Evolutionary conservation across 2,888 invertebrate genomes (phyloP).

Genomic region (Poecilobothrus nobilitatus): DNA sequence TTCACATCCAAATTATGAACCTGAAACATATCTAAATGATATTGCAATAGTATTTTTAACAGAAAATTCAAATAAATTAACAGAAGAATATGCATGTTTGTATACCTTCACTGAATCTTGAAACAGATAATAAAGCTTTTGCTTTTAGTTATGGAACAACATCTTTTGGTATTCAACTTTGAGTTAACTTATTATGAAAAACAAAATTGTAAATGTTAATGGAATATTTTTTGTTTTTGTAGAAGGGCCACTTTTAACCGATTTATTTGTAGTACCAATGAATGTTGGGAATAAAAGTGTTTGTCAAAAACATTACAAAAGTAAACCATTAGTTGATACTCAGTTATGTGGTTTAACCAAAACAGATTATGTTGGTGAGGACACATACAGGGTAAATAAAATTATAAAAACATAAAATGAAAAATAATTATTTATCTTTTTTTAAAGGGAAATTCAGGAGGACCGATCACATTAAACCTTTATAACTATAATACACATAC

Average conservation of each 20-base stretch:
- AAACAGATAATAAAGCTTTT: not conserved
- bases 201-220: no score
- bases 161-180: not conserved
- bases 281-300: not conserved
- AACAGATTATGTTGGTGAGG: not conserved
- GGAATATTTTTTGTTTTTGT: not conserved
- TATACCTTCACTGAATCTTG: not conserved
- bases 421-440: no score
- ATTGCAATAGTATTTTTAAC: slow-evolving; percentile 11
- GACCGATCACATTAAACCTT: not conserved
- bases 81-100: not conserved
- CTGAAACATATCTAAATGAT: slow-evolving; percentile 9
- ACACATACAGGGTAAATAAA: not conserved
- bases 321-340: not conserved
- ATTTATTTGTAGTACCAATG: not conserved
- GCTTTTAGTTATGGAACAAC: not conserved
- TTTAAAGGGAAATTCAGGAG: not conserved
- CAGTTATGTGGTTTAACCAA: not conserved
- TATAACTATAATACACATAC: slow-evolving; percentile 13
- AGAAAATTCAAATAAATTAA: not conserved
- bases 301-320: not conserved
- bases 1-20: slow-evolving; percentile 20
- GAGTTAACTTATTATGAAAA: not conserved
- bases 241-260: not conserved
- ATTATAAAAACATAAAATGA: not conserved